A percentile compares a stretch with the other conserved stretches of the same genome.
phyloP scores from a whole-genome alignment of 2,113 vertebrate species.

The Irena cyanogastra region DNA sequence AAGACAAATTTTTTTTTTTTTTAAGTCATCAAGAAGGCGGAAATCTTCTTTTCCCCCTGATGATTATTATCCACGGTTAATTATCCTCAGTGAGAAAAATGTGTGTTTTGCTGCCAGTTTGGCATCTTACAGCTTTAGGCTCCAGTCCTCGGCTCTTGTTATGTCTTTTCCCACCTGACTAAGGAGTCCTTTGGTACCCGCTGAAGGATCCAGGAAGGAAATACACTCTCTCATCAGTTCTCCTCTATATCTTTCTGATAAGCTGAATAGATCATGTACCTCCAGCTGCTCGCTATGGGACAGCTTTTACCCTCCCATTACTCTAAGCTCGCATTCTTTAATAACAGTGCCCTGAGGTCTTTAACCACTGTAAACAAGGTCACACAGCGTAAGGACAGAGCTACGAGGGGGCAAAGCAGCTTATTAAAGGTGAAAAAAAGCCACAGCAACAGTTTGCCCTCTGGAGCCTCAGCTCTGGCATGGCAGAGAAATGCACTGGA shows the following conservation, averaged over 20 bases:
- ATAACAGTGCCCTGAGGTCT: background rate
- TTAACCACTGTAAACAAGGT: background rate
- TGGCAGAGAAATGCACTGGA: background rate
- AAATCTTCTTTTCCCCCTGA: background rate
- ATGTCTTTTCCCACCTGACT: fast-evolving
- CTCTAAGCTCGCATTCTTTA: background rate
- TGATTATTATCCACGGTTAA: background rate
- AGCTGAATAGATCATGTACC: background rate
- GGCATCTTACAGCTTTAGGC: background rate
- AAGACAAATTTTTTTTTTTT: background rate
- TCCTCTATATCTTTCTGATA: background rate
- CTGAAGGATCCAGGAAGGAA: background rate
- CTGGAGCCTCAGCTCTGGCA: background rate
- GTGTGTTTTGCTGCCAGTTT: background rate
- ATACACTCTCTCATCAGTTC: background rate
- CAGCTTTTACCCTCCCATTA: background rate
- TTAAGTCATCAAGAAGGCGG: background rate
- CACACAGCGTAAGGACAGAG: background rate
- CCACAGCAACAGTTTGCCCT: background rate
- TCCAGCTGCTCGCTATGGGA: background rate
- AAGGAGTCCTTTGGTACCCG: background rate
- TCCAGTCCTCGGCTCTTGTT: fast-evolving
- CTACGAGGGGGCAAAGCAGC: background rate
- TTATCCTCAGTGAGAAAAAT: background rate
- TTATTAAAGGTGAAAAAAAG: background rate